Percentiles rank a stretch among this genome's conserved stretches.
phyloP scores from a whole-genome alignment of 2,113 vertebrate species.

The Pachycephala philippinensis region DNA sequence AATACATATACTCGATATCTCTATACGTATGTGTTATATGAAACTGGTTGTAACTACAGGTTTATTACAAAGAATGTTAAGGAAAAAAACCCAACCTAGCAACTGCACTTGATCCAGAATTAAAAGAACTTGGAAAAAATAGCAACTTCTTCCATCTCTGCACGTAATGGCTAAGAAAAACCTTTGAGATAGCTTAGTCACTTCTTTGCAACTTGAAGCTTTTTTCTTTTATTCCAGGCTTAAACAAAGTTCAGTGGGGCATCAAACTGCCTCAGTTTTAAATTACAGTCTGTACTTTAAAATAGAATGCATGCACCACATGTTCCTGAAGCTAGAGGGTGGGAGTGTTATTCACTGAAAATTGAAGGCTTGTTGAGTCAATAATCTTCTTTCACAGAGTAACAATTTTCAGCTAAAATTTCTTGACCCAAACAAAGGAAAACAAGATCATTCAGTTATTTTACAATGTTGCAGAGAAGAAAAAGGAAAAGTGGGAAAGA shows the following conservation, averaged over 20 bases:
- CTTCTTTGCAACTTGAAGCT: constrained; percentile 71
- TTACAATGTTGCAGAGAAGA: constrained; percentile 69
- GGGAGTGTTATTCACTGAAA: constrained; percentile 82
- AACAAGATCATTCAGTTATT: constrained; percentile 81
- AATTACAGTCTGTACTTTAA: constrained; percentile 84
- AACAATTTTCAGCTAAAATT: constrained; percentile 86
- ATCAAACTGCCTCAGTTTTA: constrained; percentile 80
- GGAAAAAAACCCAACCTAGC: background rate
- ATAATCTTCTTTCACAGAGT: constrained; percentile 82
- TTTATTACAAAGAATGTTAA: background rate
- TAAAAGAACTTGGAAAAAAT: background rate
- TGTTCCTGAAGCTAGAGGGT: constrained; percentile 78
- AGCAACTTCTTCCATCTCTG: constrained; percentile 14
- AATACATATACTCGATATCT: background rate
- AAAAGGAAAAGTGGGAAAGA: constrained; percentile 36
- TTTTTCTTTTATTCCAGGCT: constrained; percentile 77
- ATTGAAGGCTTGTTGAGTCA: constrained; percentile 86
- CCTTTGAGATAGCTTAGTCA: constrained; percentile 71
- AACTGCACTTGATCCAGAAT: background rate
- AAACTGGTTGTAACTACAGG: background rate
- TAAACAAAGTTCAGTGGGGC: constrained; percentile 86
- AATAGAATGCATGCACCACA: constrained; percentile 81
- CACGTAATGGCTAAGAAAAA: constrained; percentile 52
- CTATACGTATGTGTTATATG: too few relatives aligned
- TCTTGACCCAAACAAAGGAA: constrained; percentile 86